Base-by-base conservation (phyloP, 2,888 invertebrate genomes). In the Lycophotia porphyrea region DNA sequence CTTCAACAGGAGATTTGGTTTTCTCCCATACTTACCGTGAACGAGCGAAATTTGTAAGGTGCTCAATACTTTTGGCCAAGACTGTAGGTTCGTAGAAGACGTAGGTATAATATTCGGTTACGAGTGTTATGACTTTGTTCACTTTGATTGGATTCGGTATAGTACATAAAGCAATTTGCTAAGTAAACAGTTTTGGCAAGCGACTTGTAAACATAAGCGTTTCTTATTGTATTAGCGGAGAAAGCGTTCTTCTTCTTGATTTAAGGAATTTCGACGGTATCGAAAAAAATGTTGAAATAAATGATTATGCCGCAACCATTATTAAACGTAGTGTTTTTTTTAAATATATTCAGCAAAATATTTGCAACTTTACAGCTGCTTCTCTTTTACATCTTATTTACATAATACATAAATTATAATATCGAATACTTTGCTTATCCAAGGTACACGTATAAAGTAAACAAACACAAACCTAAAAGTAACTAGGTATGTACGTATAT, bases 121-220 rank as follows among this genome's bases (percentile, higher is more conserved):
- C 77, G 78, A 71, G 69, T 80, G 76, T 80, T 81, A 84, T 78
- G 78, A 71, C 71, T 80, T 80, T 75, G 80, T 80, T 79, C 74
- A 67, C 55, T 84, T 86, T 86, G 90, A 91, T 91, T 90, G 84
- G 89, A 86, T 84, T 73, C 73, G 68, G 72, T 81, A 84, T 87
- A 76, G 74, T 74, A 81, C 85, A 87, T 87, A 88, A 90, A 90
- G 91, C 92, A 94, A 94, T 94, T 92, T 91, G 85, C 90, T 92
- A 89, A 91, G 93, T 92, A 93, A 93, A 94, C 93, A 91, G 78
- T 84, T 86, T 91, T 90, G 90, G 89, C 88, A 88, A 87, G 89
- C 84, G 84, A 82, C 86, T 84, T 86, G 90, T 91, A 92, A 92
- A 93, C 91, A 92, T 74, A 84, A 82, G 78, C 82, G 87, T 90